Percentiles rank a stretch among this genome's conserved stretches.
These are phyloP conservation scores for Cyprinella venusta DNA, from an alignment of 2,797 vertebrate genomes.

Conservation along the genomic window DNA sequence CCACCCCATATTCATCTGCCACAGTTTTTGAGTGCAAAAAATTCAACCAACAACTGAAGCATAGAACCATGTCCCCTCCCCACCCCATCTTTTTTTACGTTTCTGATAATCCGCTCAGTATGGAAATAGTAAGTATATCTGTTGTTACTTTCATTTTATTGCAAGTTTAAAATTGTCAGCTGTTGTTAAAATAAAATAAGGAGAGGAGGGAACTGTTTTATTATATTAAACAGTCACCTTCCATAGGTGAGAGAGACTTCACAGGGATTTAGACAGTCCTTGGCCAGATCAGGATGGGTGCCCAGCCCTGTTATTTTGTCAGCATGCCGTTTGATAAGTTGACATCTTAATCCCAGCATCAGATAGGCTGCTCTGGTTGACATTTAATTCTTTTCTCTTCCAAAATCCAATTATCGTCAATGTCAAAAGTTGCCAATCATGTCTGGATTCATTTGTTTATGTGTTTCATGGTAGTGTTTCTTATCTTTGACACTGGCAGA, in stretches of 20 bases:
- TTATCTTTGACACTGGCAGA: neutral
- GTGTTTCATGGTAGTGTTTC: neutral
- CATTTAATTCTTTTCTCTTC: neutral
- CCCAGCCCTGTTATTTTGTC: slow-evolving; percentile 4
- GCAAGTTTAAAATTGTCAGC: neutral
- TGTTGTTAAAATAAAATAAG: neutral
- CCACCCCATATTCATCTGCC: neutral
- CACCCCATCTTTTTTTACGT: neutral
- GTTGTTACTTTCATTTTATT: neutral
- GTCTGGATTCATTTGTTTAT: neutral
- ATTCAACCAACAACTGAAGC: neutral
- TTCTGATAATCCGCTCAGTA: too few species aligned
- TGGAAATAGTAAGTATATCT: neutral
- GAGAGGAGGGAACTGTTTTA: neutral
- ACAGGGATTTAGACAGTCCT: neutral
- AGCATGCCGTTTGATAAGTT: slow-evolving; percentile 4
- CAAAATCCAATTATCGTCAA: neutral
- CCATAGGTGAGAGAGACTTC: neutral
- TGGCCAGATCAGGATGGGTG: slow-evolving; percentile 1
- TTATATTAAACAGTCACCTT: neutral
- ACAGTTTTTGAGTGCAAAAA: neutral
- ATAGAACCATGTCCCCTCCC: too few species aligned
- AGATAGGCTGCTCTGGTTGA: neutral
- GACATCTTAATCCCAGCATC: neutral
- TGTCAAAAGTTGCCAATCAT: neutral